A percentile compares a stretch with the other conserved stretches of the same genome.
Conservation (phyloP, 2,797 vertebrate species). For the Gastrophryne carolinensis region DNA sequence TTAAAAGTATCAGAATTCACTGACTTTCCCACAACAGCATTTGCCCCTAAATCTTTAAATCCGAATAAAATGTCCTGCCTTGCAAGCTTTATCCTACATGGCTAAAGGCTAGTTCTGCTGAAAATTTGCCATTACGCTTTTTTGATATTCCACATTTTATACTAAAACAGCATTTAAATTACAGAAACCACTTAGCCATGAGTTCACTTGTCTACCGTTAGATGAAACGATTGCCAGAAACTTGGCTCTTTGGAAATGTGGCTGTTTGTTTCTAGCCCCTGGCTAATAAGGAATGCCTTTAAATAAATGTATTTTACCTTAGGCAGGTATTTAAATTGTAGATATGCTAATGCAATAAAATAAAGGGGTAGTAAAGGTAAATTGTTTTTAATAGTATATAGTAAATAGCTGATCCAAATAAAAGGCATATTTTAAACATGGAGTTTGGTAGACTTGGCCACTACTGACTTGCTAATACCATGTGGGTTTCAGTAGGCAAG, state of each 20-base stretch:
- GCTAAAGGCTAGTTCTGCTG: constrained; percentile 1
- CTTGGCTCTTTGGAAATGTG: background rate
- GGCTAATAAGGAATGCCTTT: too few relatives aligned
- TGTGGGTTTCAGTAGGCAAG: too few relatives aligned
- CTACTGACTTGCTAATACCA: too few relatives aligned
- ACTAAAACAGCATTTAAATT: background rate
- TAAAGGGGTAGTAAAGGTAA: too few relatives aligned
- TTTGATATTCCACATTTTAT: background rate
- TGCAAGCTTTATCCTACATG: background rate
- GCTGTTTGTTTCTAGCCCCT: too few relatives aligned
- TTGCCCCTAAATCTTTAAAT: constrained; percentile 6
- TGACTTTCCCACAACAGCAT: constrained; percentile 5
- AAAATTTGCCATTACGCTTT: constrained; percentile 3
- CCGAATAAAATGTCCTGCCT: background rate
- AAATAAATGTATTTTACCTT: too few relatives aligned
- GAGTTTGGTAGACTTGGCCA: too few relatives aligned
- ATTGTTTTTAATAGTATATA: too few relatives aligned
- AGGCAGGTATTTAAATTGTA: too few relatives aligned
- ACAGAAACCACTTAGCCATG: background rate
- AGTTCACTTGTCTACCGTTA: background rate
- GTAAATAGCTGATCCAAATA: too few relatives aligned
- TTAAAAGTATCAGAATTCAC: constrained; percentile 14
- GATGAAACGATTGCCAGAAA: background rate
- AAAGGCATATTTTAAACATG: too few relatives aligned
- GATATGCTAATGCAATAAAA: too few relatives aligned